phyloP scores from a whole-genome alignment of 2,113 vertebrate species.

The Xiphophorus couchianus region DNA sequence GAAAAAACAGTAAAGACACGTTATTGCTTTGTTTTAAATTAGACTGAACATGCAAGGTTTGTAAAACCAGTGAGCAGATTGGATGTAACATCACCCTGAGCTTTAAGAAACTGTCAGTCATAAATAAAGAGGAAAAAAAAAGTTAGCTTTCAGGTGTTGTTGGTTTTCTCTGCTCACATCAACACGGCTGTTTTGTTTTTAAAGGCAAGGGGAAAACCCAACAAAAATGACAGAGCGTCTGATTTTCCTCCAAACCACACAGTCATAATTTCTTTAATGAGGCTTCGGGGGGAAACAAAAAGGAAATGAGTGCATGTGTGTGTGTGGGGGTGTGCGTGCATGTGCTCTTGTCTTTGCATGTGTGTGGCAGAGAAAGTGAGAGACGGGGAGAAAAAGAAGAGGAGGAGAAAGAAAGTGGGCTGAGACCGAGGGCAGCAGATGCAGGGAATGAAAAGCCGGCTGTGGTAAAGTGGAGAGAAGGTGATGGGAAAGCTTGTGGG shows the following conservation, averaged over 20 bases:
- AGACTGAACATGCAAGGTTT: too few relatives aligned
- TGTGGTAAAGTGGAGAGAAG: slow-evolving; percentile 45
- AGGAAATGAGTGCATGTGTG: slow-evolving; percentile 48
- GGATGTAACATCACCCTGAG: neutral
- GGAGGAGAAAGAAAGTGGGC: neutral
- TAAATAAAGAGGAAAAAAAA: neutral
- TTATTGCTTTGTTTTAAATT: too few relatives aligned
- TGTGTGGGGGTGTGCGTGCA: slow-evolving; percentile 31
- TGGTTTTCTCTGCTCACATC: slow-evolving; percentile 7
- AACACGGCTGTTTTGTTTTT: slow-evolving; percentile 19
- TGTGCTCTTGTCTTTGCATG: slow-evolving; percentile 16
- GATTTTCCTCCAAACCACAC: slow-evolving; percentile 66
- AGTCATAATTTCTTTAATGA: slow-evolving; percentile 73
- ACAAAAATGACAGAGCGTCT: slow-evolving; percentile 39
- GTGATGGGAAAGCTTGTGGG: slow-evolving; percentile 54
- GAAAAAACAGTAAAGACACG: too few relatives aligned
- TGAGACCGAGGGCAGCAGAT: slow-evolving; percentile 43
- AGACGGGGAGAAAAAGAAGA: slow-evolving; percentile 11
- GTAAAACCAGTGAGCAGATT: too few relatives aligned
- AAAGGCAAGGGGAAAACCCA: slow-evolving; percentile 40
- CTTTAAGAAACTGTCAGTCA: neutral
- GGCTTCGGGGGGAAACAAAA: slow-evolving; percentile 51
- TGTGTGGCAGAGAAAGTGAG: slow-evolving; percentile 39
- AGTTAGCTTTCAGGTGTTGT: slow-evolving; percentile 17
- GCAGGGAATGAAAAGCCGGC: slow-evolving; percentile 52